Conservation (phyloP, 2,888 invertebrate species). For the Andrena marginata region DNA sequence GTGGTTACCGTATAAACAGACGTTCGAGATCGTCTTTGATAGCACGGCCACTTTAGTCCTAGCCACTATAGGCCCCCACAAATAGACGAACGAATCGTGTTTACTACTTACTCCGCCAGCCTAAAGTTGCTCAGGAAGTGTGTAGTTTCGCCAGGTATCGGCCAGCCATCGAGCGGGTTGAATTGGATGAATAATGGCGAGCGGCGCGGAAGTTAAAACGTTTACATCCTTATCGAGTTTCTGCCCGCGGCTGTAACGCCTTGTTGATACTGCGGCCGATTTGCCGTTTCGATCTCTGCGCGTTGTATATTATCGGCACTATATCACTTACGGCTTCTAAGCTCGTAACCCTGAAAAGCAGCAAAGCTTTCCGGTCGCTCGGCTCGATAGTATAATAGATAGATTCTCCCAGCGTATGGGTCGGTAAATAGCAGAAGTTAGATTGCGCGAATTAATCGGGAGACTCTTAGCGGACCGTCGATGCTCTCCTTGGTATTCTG, state of each 20-base stretch:
- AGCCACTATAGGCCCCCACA: conserved; percentile 42
- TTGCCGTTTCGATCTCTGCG: conserved; percentile 47
- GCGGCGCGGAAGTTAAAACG: conserved; percentile 52
- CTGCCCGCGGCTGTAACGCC: conserved; percentile 44
- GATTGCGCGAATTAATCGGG: conserved; percentile 35
- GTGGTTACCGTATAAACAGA: conserved; percentile 71
- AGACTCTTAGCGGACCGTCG: background rate
- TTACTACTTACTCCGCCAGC: conserved; percentile 60
- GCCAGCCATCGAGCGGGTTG: conserved; percentile 44
- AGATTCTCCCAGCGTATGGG: background rate
- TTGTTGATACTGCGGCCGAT: conserved; percentile 56
- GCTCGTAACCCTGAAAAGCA: conserved; percentile 23
- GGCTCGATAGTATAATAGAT: background rate
- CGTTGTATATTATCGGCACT: conserved; percentile 40
- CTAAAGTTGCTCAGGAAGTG: conserved; percentile 50
- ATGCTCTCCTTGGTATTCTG: background rate
- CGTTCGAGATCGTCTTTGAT: conserved; percentile 68
- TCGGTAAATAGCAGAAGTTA: conserved; percentile 19
- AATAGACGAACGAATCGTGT: conserved; percentile 66
- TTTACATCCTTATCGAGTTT: conserved; percentile 51
- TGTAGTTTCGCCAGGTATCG: conserved; percentile 44
- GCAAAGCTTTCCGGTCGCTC: conserved; percentile 20
- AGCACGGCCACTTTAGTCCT: conserved; percentile 64
- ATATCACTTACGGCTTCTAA: conserved; percentile 42
- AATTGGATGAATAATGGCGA: conserved; percentile 59